These are phyloP conservation scores for Amia ocellicauda DNA, from an alignment of 2,113 vertebrate species.

Conservation along the genomic window DNA sequence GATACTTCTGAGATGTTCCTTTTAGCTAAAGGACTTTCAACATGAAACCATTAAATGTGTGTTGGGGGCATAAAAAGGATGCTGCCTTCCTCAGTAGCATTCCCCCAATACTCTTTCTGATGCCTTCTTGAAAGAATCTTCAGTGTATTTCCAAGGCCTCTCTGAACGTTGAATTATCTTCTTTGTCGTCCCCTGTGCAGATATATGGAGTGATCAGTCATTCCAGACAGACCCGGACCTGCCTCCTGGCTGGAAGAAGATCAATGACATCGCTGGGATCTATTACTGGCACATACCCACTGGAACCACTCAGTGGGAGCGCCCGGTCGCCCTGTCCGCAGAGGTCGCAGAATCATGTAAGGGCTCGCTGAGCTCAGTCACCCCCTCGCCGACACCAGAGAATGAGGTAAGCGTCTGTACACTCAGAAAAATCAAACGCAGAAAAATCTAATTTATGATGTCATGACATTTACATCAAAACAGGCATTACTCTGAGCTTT, in stretches of 20 bases:
- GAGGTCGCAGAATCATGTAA: slow-evolving; percentile 69
- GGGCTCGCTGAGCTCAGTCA: slow-evolving; percentile 82
- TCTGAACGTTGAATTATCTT: neutral
- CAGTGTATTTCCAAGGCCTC: too few species aligned
- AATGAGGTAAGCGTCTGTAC: slow-evolving; percentile 78
- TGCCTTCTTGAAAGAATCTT: too few species aligned
- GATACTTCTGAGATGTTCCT: too few species aligned
- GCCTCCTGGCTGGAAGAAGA: slow-evolving; percentile 90
- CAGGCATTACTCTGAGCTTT: too few species aligned
- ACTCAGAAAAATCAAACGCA: too few species aligned
- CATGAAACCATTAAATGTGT: too few species aligned
- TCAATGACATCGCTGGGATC: slow-evolving; percentile 81
- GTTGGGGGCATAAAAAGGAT: too few species aligned
- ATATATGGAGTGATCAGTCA: slow-evolving; percentile 85
- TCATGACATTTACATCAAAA: too few species aligned
- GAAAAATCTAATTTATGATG: too few species aligned
- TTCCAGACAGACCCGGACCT: slow-evolving; percentile 91
- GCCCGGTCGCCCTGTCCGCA: slow-evolving; percentile 64
- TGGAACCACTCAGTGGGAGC: slow-evolving; percentile 87
- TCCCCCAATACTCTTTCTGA: too few species aligned
- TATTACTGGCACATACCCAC: slow-evolving; percentile 96
- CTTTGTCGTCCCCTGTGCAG: slow-evolving; percentile 50
- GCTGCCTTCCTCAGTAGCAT: too few species aligned
- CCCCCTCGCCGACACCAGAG: slow-evolving; percentile 87
- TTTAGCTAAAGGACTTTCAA: too few species aligned